Evolutionary conservation across 2,888 invertebrate genomes (phyloP), one percentile per base, ranked within the genome.

Genomic region (Caenorhabditis panamensis): DNA sequence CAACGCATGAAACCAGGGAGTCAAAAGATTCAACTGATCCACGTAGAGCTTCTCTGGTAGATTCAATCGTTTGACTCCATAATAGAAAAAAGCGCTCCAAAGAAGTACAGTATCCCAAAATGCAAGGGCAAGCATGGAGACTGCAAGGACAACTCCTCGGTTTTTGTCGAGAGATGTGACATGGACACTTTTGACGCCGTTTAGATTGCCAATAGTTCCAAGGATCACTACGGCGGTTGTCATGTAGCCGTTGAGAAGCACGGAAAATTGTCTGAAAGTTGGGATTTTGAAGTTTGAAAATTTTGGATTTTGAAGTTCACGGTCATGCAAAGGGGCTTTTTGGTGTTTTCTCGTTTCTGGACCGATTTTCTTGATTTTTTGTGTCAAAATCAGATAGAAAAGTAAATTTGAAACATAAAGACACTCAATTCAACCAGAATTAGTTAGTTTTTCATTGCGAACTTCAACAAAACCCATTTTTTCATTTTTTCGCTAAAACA

Each of bases 41-140:
- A 53, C 47, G 24, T 77, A 37, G 31, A 53, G 28, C 9, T 44
- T 47, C 5, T 22, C 37, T 1, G 61, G 54, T 9, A 67, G 18
- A 16, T 66, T 44, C 16, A 68, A 37, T 24, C 81, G 67, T 66
- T 87, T 88, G 63, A 86, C 61, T 18, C 88, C 88, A 66, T 88
- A 89, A 66, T 89, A 89, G 80, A 89, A 80, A 67, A 89, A 86
- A 1, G 89, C 88, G 58, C 85, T 86, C 87, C 89, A 88, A 6
- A 89, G 79, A 0, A 89, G 83, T 16, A 88, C 69, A 1, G 88
- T 89, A 78, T 89, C 89, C 89, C 89, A 89, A 59, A 89, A 79
- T 11, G 89, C 89, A n/a, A 89, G 72, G 11, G 86, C 84, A 41
- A 89, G 54, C 69, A 89, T 83, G 0, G 89, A 88, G 9, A 89